A percentile compares a stretch with the other conserved stretches of the same genome.
Conservation (phyloP, 2,113 vertebrate species). For the Glaucomys volans region DNA sequence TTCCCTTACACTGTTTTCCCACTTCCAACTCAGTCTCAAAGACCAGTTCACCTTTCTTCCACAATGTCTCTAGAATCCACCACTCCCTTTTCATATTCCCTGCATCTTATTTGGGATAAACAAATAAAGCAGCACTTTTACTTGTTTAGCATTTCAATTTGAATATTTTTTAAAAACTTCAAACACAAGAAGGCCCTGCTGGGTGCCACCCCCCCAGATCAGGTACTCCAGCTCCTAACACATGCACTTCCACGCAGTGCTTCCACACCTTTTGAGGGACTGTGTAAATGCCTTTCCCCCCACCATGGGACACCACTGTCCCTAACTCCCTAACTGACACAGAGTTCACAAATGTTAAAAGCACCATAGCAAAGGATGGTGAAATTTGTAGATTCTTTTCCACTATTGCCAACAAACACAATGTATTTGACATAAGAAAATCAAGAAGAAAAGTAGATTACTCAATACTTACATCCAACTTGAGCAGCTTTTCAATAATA, state of each 20-base stretch:
- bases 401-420: background rate
- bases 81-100: background rate
- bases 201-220: background rate
- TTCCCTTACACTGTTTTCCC: background rate
- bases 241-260: fast-evolving
- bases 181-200: background rate
- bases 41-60: background rate
- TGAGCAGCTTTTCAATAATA: slow-evolving; percentile 93
- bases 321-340: background rate
- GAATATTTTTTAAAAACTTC: background rate
- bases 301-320: background rate
- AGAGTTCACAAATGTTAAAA: background rate
- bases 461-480: slow-evolving; percentile 93
- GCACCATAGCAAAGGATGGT: background rate
- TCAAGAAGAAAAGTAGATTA: slow-evolving; percentile 44
- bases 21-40: background rate
- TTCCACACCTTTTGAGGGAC: background rate
- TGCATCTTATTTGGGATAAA: background rate
- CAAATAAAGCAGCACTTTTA: background rate
- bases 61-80: background rate
- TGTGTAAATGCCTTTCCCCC: no score
- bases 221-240: background rate
- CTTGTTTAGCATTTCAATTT: background rate
- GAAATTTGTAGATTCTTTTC: background rate
- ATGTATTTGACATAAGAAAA: slow-evolving; percentile 23